These are phyloP conservation scores for Anthonomus grandis DNA, from an alignment of 1,140 invertebrate genomes.

Conservation along the genomic window DNA sequence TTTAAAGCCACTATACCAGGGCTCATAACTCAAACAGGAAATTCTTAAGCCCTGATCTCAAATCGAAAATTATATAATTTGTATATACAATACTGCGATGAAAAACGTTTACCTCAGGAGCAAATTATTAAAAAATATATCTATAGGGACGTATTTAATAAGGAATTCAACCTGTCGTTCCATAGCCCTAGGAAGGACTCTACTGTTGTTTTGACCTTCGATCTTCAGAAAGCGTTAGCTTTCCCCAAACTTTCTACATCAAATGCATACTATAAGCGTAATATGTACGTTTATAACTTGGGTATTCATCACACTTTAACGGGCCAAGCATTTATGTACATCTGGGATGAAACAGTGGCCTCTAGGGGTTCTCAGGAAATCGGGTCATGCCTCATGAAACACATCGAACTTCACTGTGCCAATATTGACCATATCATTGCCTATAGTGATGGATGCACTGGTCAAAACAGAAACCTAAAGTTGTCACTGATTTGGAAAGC, in stretches of 20 bases:
- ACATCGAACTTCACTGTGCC: background rate
- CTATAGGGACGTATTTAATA: slow-evolving; percentile 8
- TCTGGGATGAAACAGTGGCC: slow-evolving; percentile 10
- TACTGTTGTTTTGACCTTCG: slow-evolving; percentile 7
- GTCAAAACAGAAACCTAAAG: slow-evolving; percentile 22
- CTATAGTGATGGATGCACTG: slow-evolving; percentile 12
- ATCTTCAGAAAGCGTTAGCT: slow-evolving; percentile 19
- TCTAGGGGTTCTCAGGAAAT: slow-evolving; percentile 23
- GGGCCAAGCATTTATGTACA: slow-evolving; percentile 6
- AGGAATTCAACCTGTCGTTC: slow-evolving; percentile 10
- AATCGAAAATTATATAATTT: slow-evolving; percentile 8
- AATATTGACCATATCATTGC: slow-evolving; percentile 10
- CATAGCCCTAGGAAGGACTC: slow-evolving; percentile 3
- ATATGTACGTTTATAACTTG: slow-evolving; percentile 21
- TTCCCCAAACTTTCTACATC: slow-evolving; percentile 14
- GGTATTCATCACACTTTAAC: slow-evolving; percentile 8
- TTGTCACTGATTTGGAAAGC: background rate
- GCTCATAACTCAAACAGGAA: slow-evolving; percentile 4
- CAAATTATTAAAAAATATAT: background rate
- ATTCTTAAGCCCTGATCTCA: slow-evolving; percentile 6
- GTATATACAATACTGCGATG: background rate
- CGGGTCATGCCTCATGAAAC: slow-evolving; percentile 12
- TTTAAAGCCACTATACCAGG: background rate
- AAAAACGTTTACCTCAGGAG: background rate
- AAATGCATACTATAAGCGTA: slow-evolving; percentile 19